Evolutionary conservation across 2,113 vertebrate genomes (phyloP).

Genomic region (Oncorhynchus mykiss): DNA sequence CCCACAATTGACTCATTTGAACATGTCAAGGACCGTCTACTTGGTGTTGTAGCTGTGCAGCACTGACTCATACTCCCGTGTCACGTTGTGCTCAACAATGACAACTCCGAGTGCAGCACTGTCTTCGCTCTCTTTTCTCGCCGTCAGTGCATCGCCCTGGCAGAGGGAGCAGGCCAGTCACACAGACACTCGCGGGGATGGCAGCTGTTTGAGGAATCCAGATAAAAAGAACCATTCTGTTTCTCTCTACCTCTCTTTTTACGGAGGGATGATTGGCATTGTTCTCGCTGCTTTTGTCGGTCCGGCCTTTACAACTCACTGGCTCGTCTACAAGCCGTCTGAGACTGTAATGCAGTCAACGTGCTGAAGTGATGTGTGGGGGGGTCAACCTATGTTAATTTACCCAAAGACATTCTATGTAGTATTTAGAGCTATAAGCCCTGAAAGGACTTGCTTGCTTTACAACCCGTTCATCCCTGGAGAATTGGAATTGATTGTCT

Average conservation of each 20-base stretch:
- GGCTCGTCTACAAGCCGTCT: slow-evolving; percentile 11
- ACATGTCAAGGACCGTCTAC: slow-evolving; percentile 13
- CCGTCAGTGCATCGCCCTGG: not conserved
- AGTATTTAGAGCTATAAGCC: not conserved
- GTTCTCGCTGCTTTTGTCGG: not conserved
- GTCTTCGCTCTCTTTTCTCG: not conserved
- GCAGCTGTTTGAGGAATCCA: slow-evolving; percentile 67
- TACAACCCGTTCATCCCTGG: not conserved
- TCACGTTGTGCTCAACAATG: not conserved
- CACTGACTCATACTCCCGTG: not conserved
- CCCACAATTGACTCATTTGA: slow-evolving; percentile 34
- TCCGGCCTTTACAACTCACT: slow-evolving; percentile 5
- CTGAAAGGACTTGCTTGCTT: not conserved
- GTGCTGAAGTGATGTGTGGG: not conserved
- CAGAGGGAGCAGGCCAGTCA: too few species aligned
- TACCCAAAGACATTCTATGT: not conserved
- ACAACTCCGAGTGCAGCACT: not conserved
- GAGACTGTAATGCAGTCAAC: not conserved
- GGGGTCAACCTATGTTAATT: not conserved
- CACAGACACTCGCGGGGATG: slow-evolving; percentile 16
- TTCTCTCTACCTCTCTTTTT: not conserved
- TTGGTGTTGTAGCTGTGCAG: not conserved
- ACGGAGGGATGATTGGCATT: slow-evolving; percentile 41
- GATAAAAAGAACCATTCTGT: slow-evolving; percentile 61
- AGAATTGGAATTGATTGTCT: not conserved